A percentile compares a stretch with the other conserved stretches of the same genome.
Conservation (phyloP, 2,113 vertebrate species). For the Etheostoma cragini region DNA sequence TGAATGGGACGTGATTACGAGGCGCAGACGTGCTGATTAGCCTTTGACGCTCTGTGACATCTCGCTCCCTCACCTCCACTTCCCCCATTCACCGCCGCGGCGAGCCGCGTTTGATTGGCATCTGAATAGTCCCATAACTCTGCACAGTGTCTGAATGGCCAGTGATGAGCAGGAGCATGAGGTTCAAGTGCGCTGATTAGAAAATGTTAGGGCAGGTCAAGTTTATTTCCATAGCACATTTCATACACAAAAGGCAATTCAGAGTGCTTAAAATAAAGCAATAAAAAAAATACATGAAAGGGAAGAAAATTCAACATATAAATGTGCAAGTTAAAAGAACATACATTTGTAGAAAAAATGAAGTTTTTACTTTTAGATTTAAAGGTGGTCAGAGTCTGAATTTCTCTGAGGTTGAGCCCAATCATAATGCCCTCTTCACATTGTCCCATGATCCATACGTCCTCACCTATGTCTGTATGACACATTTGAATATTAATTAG, state of each 20-base stretch:
- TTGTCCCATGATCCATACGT: slow-evolving; percentile 41
- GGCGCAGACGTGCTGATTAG: slow-evolving; percentile 73
- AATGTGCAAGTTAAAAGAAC: neutral
- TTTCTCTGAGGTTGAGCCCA: neutral
- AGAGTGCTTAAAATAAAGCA: neutral
- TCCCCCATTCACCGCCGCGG: neutral
- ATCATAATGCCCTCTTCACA: slow-evolving; percentile 38
- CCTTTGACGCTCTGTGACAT: slow-evolving; percentile 54
- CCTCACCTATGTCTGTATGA: slow-evolving; percentile 18
- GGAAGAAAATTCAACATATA: neutral
- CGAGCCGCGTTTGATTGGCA: slow-evolving; percentile 58
- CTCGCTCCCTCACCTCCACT: slow-evolving; percentile 36
- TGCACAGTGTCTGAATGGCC: slow-evolving; percentile 58
- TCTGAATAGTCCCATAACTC: slow-evolving; percentile 56
- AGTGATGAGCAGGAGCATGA: slow-evolving; percentile 65
- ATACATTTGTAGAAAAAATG: too few species aligned
- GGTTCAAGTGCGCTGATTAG: slow-evolving; percentile 65
- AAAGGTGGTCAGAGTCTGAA: neutral
- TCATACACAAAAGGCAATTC: neutral
- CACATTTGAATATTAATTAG: slow-evolving; percentile 46
- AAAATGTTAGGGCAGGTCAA: slow-evolving; percentile 44
- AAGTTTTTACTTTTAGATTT: neutral
- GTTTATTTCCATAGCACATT: neutral
- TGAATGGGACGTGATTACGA: slow-evolving; percentile 81
- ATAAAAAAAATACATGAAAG: neutral